Conservation (phyloP, 2,113 vertebrate species). For the Myiopsitta monachus region DNA sequence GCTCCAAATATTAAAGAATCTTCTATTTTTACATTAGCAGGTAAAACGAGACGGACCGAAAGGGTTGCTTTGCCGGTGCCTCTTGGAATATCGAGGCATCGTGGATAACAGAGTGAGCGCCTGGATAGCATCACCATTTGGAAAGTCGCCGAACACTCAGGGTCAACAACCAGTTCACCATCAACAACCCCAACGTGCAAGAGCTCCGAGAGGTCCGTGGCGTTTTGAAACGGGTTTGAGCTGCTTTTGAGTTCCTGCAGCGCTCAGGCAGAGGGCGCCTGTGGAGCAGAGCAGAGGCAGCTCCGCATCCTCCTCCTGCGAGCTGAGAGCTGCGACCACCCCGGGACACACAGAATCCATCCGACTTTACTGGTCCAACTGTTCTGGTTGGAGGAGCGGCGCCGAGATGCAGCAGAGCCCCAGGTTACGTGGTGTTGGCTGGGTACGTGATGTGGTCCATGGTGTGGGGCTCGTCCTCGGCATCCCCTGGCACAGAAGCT, state of each 20-base stretch:
- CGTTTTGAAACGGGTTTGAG: background rate
- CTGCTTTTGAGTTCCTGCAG: background rate
- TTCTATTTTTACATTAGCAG: background rate
- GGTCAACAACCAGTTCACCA: background rate
- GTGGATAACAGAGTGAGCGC: background rate
- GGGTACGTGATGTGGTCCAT: rapidly evolving
- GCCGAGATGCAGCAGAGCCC: background rate
- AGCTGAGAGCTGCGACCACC: rapidly evolving
- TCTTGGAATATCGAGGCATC: background rate
- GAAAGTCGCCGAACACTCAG: background rate
- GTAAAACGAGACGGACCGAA: background rate
- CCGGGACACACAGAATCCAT: rapidly evolving
- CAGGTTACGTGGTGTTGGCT: rapidly evolving
- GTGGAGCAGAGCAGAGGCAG: background rate
- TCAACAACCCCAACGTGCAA: background rate
- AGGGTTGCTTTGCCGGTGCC: background rate
- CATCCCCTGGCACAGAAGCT: background rate
- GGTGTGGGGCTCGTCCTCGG: background rate
- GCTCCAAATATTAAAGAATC: background rate
- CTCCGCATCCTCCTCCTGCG: background rate
- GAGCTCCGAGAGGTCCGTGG: rapidly evolving
- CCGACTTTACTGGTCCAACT: background rate
- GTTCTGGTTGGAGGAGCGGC: rapidly evolving
- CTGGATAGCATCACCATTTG: background rate
- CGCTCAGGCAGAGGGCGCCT: conserved; percentile 40